Conservation (phyloP, 2,888 invertebrate genomes). For the Biston stratarius region DNA sequence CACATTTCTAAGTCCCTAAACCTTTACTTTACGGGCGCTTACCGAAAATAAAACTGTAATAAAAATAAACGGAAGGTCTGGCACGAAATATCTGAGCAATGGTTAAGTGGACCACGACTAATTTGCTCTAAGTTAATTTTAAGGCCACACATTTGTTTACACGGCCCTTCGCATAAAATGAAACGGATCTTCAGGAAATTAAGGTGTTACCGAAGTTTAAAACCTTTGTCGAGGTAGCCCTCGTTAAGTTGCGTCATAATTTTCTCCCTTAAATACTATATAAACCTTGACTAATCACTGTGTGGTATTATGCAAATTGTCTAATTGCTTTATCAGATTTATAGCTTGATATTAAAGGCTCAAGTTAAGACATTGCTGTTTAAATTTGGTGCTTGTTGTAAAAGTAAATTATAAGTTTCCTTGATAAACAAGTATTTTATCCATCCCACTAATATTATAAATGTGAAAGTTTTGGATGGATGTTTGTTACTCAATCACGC, state of each 20-base stretch:
- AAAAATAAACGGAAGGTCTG: constrained; percentile 30
- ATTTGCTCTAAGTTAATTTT: constrained; percentile 37
- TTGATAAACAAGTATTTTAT: too few species aligned
- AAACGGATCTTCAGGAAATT: constrained; percentile 29
- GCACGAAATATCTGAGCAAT: constrained; percentile 36
- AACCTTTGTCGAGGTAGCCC: constrained; percentile 25
- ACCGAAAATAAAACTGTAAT: constrained; percentile 38
- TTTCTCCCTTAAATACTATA: constrained; percentile 32
- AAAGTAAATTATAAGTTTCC: too few species aligned
- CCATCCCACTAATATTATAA: too few species aligned
- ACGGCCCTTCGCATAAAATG: constrained; percentile 22
- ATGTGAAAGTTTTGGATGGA: too few species aligned
- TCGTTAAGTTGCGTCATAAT: constrained; percentile 36
- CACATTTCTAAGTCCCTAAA: constrained; percentile 33
- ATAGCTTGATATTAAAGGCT: constrained; percentile 26
- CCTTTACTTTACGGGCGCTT: constrained; percentile 30
- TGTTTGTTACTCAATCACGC: too few species aligned
- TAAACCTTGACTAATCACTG: constrained; percentile 38
- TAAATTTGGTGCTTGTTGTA: neutral
- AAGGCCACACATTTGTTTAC: constrained; percentile 31
- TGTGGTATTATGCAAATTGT: constrained; percentile 34
- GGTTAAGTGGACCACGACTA: constrained; percentile 32
- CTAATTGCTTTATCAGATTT: constrained; percentile 33
- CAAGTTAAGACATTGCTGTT: constrained; percentile 7
- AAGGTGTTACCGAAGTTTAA: constrained; percentile 30